Conservation (phyloP, 2,797 vertebrate genomes). For the Meda fulgida region DNA sequence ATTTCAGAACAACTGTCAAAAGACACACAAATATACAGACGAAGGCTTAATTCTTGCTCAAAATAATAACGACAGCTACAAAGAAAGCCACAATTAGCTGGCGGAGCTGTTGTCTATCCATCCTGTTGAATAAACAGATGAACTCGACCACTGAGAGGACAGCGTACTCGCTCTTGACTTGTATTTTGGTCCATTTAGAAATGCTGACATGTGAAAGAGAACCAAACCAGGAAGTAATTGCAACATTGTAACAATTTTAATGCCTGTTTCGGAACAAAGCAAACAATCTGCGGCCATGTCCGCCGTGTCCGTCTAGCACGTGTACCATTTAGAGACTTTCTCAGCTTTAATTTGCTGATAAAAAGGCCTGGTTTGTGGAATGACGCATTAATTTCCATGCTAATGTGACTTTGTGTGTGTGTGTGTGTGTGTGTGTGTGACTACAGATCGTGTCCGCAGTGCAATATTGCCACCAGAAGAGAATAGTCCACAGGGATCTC, state of each 20-base stretch:
- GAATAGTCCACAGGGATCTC: slow-evolving; percentile 88
- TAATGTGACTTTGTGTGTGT: slow-evolving; percentile 1
- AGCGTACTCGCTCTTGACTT: neutral
- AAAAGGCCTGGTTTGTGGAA: slow-evolving; percentile 9
- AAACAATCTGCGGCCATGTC: neutral
- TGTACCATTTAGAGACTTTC: neutral
- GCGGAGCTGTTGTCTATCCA: no score
- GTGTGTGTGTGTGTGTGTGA: slow-evolving; percentile 26
- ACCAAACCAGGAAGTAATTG: neutral
- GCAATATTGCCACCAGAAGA: slow-evolving; percentile 90
- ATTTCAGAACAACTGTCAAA: neutral
- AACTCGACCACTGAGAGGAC: neutral
- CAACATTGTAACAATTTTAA: neutral
- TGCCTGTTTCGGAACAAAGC: neutral
- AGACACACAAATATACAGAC: neutral
- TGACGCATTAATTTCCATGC: neutral
- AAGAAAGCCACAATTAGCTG: neutral
- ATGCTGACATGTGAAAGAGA: neutral
- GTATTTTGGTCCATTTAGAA: neutral
- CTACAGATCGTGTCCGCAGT: slow-evolving; percentile 90
- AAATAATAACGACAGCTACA: neutral
- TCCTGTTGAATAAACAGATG: no score
- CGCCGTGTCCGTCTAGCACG: neutral
- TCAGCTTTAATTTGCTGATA: neutral
- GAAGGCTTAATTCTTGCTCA: neutral